phyloP scores from a whole-genome alignment of 35 echinoderm and acorn worm species.

The Anneissia japonica region DNA sequence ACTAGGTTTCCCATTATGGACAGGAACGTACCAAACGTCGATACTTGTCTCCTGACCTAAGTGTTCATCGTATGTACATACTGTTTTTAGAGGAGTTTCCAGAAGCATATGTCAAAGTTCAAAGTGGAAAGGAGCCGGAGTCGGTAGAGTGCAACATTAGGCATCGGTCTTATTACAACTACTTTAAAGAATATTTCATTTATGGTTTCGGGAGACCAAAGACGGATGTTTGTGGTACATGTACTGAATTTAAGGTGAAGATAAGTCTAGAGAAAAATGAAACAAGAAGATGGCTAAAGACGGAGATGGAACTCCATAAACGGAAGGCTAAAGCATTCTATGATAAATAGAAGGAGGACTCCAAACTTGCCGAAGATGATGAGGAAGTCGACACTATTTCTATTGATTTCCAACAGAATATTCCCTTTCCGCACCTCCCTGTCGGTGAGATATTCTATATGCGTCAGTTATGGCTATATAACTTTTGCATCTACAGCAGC shows the following conservation, averaged over 20 bases:
- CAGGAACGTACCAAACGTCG: slow-evolving; percentile 8
- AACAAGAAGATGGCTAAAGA: background rate
- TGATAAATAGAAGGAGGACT: background rate
- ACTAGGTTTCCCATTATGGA: slow-evolving; percentile 28
- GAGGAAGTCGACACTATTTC: background rate
- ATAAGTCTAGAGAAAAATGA: background rate
- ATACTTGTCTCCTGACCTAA: slow-evolving; percentile 12
- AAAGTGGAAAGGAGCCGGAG: background rate
- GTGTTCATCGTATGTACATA: slow-evolving; percentile 20
- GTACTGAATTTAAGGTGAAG: slow-evolving; percentile 3
- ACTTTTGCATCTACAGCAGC: slow-evolving; percentile 14
- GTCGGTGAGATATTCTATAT: slow-evolving; percentile 28
- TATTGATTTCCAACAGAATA: slow-evolving; percentile 9
- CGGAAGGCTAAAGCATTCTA: slow-evolving; percentile 15
- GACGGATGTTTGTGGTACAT: slow-evolving; percentile 31
- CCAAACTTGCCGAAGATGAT: background rate
- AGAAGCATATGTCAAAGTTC: background rate
- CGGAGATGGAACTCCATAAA: slow-evolving; percentile 10
- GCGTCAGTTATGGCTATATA: background rate
- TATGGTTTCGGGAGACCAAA: slow-evolving; percentile 22
- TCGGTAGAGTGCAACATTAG: slow-evolving; percentile 5
- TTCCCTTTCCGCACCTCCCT: background rate
- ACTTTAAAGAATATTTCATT: slow-evolving; percentile 25
- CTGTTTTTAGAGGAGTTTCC: slow-evolving; percentile 25
- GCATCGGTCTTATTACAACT: background rate